These are phyloP conservation scores for Drosophila buzzatii DNA, from an alignment of 2,888 invertebrate species.

Conservation along the genomic window DNA sequence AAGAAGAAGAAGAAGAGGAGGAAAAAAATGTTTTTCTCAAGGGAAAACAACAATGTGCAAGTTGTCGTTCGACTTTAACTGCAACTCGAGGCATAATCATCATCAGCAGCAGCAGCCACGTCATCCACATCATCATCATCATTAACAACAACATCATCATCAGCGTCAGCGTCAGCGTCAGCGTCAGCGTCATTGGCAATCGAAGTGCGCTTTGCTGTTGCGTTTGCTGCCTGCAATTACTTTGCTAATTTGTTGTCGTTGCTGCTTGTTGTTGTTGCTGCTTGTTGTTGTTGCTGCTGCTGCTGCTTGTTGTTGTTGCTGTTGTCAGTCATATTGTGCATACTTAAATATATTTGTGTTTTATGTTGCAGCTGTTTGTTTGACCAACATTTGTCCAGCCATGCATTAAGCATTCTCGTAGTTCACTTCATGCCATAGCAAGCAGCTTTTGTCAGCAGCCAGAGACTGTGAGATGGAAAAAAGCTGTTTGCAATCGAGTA, in stretches of 20 bases:
- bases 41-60: conserved; percentile 77
- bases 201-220: conserved; percentile 37
- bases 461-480: too few species aligned
- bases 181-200: conserved; percentile 40
- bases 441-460: conserved; percentile 4
- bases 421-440: neutral
- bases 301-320: conserved; percentile 20
- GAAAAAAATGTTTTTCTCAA: conserved; percentile 70
- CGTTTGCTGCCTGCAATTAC: conserved; percentile 56
- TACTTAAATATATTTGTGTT: conserved; percentile 11
- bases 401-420: neutral
- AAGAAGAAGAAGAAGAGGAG: conserved; percentile 25
- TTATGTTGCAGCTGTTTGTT: neutral
- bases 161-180: conserved; percentile 18
- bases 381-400: conserved; percentile 10
- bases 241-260: conserved; percentile 52
- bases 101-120: conserved; percentile 12
- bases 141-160: conserved; percentile 9
- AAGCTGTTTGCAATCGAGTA: neutral
- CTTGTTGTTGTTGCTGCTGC: neutral
- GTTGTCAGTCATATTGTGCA: conserved; percentile 16
- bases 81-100: conserved; percentile 29
- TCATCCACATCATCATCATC: neutral
- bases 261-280: conserved; percentile 1
- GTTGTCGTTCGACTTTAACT: conserved; percentile 62